phyloP scores from a whole-genome alignment of 1,140 invertebrate genomes.

The Luehdorfia chinensis region DNA sequence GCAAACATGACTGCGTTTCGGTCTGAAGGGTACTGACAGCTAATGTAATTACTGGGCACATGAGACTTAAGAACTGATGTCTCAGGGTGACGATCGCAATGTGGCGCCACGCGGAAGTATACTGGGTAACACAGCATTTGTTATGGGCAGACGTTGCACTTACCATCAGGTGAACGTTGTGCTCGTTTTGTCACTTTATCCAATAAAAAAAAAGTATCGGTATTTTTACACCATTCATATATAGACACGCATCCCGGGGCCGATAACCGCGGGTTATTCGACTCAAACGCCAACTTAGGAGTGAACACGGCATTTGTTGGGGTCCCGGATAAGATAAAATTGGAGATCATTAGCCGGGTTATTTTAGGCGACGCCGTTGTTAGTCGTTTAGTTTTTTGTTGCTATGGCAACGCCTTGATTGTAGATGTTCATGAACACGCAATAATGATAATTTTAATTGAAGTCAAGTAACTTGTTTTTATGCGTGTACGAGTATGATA shows the following conservation, averaged over 20 bases:
- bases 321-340: constrained; percentile 22
- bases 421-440: not conserved
- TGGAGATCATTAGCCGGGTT: not conserved
- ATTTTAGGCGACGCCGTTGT: not conserved
- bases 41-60: too few species aligned
- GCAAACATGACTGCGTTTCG: too few species aligned
- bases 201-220: not conserved
- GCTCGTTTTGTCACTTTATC: too few species aligned
- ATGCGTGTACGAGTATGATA: too few species aligned
- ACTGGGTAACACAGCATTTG: too few species aligned
- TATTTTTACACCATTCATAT: constrained; percentile 4
- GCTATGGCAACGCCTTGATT: constrained; percentile 1
- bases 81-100: too few species aligned
- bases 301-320: constrained; percentile 10
- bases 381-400: constrained; percentile 17
- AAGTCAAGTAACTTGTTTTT: too few species aligned
- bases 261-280: not conserved
- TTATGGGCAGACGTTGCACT: too few species aligned
- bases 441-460: not conserved
- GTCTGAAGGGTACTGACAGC: too few species aligned
- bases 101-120: too few species aligned
- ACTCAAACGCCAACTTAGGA: not conserved
- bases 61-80: too few species aligned
- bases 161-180: too few species aligned
- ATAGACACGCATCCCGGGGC: constrained; percentile 1